A percentile compares a stretch with the other conserved stretches of the same genome.
phyloP scores from a whole-genome alignment of 2,888 invertebrate species.

The Biston betularia region DNA sequence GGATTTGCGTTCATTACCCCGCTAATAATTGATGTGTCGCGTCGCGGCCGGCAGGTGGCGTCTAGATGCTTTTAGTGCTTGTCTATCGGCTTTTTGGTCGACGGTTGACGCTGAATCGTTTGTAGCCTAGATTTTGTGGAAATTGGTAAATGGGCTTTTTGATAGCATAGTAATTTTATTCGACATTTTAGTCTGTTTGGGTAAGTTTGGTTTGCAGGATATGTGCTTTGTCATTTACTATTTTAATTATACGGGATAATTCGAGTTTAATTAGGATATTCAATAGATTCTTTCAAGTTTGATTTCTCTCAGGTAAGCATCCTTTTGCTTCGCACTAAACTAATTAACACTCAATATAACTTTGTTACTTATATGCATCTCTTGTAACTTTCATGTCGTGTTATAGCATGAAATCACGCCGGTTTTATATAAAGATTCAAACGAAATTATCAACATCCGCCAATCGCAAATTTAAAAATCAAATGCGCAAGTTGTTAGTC shows the following conservation, averaged over 20 bases:
- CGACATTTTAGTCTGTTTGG: neutral
- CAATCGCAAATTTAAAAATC: slow-evolving; percentile 35
- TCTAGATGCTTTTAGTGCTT: slow-evolving; percentile 46
- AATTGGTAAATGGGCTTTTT: slow-evolving; percentile 12
- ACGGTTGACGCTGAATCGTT: slow-evolving; percentile 21
- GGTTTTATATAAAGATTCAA: neutral
- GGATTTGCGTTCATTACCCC: slow-evolving; percentile 83
- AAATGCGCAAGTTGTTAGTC: slow-evolving; percentile 42
- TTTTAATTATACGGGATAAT: too few species aligned
- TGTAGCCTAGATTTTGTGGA: slow-evolving; percentile 18
- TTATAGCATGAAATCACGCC: too few species aligned
- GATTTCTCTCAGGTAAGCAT: too few species aligned
- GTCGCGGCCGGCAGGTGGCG: slow-evolving; percentile 49
- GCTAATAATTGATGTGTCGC: slow-evolving; percentile 78
- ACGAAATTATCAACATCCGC: neutral
- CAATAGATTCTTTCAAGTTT: too few species aligned
- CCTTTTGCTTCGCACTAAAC: too few species aligned
- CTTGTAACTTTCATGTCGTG: too few species aligned
- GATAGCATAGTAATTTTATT: too few species aligned
- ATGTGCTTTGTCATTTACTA: neutral
- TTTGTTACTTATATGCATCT: too few species aligned
- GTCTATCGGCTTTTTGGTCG: slow-evolving; percentile 30
- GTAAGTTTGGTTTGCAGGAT: neutral
- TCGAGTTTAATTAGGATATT: too few species aligned
- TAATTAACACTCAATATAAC: too few species aligned